Conservation (phyloP, 2,797 vertebrate species). For the Macropus fuliginosus region DNA sequence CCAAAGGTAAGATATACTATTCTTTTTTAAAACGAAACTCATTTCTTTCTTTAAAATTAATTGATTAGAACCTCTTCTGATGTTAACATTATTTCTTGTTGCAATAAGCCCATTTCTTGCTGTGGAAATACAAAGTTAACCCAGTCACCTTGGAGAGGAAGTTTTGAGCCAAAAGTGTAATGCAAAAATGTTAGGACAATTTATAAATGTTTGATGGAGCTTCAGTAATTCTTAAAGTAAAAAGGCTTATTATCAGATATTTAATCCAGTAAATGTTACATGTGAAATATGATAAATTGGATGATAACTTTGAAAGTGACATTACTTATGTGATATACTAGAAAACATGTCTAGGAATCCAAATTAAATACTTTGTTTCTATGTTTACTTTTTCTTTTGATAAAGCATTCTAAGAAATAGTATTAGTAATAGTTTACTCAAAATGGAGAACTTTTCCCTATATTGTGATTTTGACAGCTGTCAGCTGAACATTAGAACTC, state of each 20-base stretch:
- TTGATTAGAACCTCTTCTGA: background rate
- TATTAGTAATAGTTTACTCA: background rate
- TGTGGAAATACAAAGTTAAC: background rate
- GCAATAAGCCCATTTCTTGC: background rate
- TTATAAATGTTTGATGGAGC: background rate
- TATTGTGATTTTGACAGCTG: background rate
- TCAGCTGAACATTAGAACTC: background rate
- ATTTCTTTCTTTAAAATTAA: background rate
- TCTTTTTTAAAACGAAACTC: background rate
- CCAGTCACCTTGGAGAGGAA: background rate
- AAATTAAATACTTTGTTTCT: background rate
- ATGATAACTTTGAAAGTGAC: background rate
- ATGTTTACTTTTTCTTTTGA: background rate
- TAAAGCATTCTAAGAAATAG: background rate
- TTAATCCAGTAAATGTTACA: background rate
- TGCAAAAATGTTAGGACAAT: background rate
- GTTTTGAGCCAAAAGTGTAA: background rate
- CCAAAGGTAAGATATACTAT: slow-evolving; percentile 89
- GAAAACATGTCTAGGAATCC: background rate
- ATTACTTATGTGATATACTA: background rate
- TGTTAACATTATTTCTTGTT: background rate
- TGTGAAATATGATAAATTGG: background rate
- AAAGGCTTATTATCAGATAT: background rate
- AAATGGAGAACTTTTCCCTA: background rate
- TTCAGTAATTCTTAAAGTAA: background rate